Conservation (phyloP, 2,888 invertebrate species). For the Philaethria dido region DNA sequence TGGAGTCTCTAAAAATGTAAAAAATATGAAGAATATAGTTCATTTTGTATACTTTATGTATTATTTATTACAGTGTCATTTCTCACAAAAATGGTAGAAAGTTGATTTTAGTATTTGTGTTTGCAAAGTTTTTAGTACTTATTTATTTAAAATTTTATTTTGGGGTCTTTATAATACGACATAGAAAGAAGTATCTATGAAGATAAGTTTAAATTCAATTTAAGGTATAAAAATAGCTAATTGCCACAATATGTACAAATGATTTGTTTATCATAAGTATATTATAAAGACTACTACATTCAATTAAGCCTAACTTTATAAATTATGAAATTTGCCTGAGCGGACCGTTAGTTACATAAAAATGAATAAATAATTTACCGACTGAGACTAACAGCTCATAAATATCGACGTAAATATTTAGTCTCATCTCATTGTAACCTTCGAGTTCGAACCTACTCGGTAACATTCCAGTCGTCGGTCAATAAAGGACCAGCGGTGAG, state of each 20-base stretch:
- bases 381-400: constrained; percentile 38
- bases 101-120: too few species aligned
- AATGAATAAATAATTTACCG: constrained; percentile 32
- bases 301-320: not conserved
- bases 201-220: too few species aligned
- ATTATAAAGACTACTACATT: not conserved
- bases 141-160: too few species aligned
- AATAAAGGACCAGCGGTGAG: constrained; percentile 41
- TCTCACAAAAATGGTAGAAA: too few species aligned
- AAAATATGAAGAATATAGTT: constrained; percentile 29
- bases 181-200: too few species aligned
- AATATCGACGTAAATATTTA: constrained; percentile 42
- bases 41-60: constrained; percentile 12
- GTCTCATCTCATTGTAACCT: constrained; percentile 40
- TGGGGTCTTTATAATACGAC: too few species aligned
- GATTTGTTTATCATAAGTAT: not conserved
- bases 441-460: constrained; percentile 37
- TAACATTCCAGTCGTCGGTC: constrained; percentile 44
- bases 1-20: constrained; percentile 32
- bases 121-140: too few species aligned
- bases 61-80: not conserved
- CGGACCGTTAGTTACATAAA: not conserved
- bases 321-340: not conserved
- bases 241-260: too few species aligned
- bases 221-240: too few species aligned